Percentiles rank a stretch among this genome's conserved stretches.
Evolutionary conservation across 2,113 vertebrate species (phyloP).

Genomic region (Oceanodroma tethys): DNA sequence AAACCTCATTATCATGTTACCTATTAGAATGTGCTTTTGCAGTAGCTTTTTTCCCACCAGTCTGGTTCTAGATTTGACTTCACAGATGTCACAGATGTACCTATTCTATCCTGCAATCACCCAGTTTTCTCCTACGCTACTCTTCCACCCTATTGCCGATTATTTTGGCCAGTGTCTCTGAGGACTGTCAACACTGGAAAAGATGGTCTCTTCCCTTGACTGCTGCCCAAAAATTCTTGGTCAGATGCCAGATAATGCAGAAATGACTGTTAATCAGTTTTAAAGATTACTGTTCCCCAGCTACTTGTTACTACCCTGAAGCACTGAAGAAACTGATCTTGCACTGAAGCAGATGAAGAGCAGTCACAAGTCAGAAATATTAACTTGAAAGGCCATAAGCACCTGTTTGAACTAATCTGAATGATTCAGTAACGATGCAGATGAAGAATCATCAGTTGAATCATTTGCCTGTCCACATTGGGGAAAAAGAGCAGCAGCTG

Average conservation of each 20-base stretch:
- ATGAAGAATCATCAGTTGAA: background rate
- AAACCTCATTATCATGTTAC: background rate
- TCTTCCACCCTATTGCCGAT: background rate
- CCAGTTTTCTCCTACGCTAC: background rate
- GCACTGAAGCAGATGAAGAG: background rate
- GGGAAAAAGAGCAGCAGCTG: background rate
- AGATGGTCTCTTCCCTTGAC: background rate
- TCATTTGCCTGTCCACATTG: background rate
- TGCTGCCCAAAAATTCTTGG: background rate
- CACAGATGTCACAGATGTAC: background rate
- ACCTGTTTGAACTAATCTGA: background rate
- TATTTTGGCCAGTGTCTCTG: background rate
- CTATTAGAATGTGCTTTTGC: background rate
- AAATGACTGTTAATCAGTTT: background rate
- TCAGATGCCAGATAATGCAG: background rate
- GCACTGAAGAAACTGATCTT: background rate
- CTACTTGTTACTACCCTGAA: background rate
- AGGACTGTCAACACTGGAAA: background rate
- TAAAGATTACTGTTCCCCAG: background rate
- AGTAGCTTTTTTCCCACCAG: background rate
- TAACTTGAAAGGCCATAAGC: background rate
- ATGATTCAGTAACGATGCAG: fast-evolving
- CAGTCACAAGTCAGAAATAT: background rate
- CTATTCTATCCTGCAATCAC: background rate
- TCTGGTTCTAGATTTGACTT: background rate